Conservation (phyloP, 2,888 invertebrate genomes). For the Idaea biselata region DNA sequence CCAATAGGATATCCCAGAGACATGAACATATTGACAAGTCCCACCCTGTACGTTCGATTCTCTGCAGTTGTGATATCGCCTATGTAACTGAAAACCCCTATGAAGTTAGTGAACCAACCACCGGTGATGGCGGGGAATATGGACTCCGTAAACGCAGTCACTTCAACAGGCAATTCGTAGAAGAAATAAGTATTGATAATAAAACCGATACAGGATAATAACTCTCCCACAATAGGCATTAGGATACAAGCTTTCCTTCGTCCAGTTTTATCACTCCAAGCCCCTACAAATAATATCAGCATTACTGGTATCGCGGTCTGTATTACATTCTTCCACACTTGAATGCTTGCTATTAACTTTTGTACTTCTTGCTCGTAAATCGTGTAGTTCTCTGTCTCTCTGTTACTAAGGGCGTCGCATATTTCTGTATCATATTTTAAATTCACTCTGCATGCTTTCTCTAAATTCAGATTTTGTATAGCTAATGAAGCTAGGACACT, state of each 20-base stretch:
- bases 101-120: conserved; percentile 93
- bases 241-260: conserved; percentile 89
- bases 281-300: conserved; percentile 90
- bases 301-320: conserved; percentile 91
- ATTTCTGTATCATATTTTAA: conserved; percentile 84
- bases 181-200: conserved; percentile 90
- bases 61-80: conserved; percentile 91
- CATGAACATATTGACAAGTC: conserved; percentile 92
- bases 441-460: conserved; percentile 92
- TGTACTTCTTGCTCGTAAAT: conserved; percentile 83
- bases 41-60: conserved; percentile 90
- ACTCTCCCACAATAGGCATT: conserved; percentile 89
- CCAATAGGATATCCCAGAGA: conserved; percentile 93
- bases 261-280: conserved; percentile 87
- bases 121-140: conserved; percentile 90
- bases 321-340: conserved; percentile 91
- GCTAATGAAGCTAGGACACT: conserved; percentile 86
- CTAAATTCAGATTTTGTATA: conserved; percentile 85
- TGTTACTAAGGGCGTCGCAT: conserved; percentile 86
- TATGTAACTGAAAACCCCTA: conserved; percentile 93
- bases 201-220: conserved; percentile 87
- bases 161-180: conserved; percentile 89
- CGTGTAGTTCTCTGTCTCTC: conserved; percentile 83
- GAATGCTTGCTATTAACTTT: conserved; percentile 86
- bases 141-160: conserved; percentile 87